These are phyloP conservation scores for Hypomecis atomaria DNA, from an alignment of 2,888 invertebrate species.

Conservation along the genomic window DNA sequence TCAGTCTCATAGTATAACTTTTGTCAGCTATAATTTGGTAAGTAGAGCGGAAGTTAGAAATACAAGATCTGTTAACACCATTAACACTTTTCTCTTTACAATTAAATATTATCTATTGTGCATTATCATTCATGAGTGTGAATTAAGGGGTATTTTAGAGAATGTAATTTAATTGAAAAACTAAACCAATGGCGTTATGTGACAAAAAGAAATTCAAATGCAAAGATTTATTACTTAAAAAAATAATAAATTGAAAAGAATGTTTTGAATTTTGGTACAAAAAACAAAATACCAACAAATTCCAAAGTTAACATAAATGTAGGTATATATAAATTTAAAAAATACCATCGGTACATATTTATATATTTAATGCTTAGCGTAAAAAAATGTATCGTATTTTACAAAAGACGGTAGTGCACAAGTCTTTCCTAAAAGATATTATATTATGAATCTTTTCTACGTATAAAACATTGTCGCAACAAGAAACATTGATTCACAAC, in stretches of 20 bases:
- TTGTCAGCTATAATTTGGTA: no score
- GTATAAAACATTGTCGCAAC: slow-evolving; percentile 61
- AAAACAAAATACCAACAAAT: no score
- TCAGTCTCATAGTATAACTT: no score
- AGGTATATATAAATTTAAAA: no score
- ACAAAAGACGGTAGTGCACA: slow-evolving; percentile 30
- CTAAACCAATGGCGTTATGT: no score
- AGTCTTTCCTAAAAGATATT: slow-evolving; percentile 30
- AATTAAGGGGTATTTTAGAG: background rate
- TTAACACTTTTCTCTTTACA: slow-evolving; percentile 38
- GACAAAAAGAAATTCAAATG: no score
- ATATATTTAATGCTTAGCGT: background rate
- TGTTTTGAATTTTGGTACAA: no score
- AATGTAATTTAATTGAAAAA: background rate
- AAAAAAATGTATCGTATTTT: slow-evolving; percentile 4
- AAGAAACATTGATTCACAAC: slow-evolving; percentile 73
- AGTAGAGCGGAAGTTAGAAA: no score
- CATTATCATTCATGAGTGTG: slow-evolving; percentile 16
- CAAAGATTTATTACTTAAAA: no score
- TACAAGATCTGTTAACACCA: no score
- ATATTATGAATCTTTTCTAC: slow-evolving; percentile 39
- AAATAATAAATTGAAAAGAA: no score
- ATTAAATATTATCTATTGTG: slow-evolving; percentile 27
- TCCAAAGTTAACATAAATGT: no score
- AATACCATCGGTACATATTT: background rate